Conservation (phyloP, 92 coral and sea anemone species). For the Zoanthus solanderi region DNA sequence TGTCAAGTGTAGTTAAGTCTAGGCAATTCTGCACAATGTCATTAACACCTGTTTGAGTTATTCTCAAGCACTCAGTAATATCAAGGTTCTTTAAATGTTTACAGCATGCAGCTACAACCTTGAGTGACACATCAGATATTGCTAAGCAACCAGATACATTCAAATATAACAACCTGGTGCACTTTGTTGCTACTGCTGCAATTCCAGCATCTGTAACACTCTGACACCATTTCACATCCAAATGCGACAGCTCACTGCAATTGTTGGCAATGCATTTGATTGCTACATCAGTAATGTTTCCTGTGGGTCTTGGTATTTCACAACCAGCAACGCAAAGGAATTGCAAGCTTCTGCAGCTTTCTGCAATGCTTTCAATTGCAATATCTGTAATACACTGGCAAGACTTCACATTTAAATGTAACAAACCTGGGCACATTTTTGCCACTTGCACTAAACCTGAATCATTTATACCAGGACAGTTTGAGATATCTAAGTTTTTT, state of each 20-base stretch:
- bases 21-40: conserved; percentile 76
- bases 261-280: conserved; percentile 71
- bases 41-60: conserved; percentile 72
- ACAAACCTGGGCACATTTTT: conserved; percentile 71
- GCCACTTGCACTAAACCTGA: conserved; percentile 68
- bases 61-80: conserved; percentile 80
- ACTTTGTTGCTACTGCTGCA: conserved; percentile 75
- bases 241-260: conserved; percentile 57
- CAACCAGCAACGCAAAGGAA: conserved; percentile 80
- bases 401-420: conserved; percentile 70
- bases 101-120: conserved; percentile 75
- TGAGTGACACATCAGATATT: conserved; percentile 77
- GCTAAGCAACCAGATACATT: conserved; percentile 88
- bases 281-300: conserved; percentile 86
- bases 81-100: conserved; percentile 62
- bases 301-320: conserved; percentile 81
- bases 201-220: conserved; percentile 84
- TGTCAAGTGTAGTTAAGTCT: conserved; percentile 66
- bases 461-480: conserved; percentile 82
- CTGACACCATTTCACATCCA: conserved; percentile 84
- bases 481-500: conserved; percentile 67
- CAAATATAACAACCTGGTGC: conserved; percentile 59
- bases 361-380: conserved; percentile 76
- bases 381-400: conserved; percentile 84
- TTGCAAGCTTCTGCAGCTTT: conserved; percentile 70